phyloP scores from a whole-genome alignment of 2,113 vertebrate species.

The Tilapia sparmanii region DNA sequence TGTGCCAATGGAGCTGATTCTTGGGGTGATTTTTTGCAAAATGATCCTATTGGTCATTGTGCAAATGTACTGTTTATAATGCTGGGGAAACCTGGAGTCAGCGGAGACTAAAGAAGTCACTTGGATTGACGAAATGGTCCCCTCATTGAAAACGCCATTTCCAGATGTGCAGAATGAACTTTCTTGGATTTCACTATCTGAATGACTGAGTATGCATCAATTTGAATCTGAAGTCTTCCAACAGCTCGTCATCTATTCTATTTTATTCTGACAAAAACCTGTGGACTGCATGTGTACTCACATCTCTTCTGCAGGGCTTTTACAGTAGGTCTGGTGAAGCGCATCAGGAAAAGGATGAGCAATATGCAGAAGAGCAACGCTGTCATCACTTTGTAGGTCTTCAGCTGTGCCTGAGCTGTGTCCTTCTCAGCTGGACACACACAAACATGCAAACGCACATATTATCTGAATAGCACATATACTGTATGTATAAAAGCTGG shows the following conservation, averaged over 20 bases:
- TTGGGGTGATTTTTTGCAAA: not conserved
- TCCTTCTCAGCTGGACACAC: not conserved
- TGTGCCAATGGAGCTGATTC: not conserved
- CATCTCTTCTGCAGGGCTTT: slow-evolving; percentile 57
- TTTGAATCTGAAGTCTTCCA: not conserved
- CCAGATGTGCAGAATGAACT: not conserved
- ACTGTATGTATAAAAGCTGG: not conserved
- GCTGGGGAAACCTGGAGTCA: not conserved
- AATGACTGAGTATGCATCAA: not conserved
- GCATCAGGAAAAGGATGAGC: slow-evolving; percentile 42
- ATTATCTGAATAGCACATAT: not conserved
- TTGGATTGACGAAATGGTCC: not conserved
- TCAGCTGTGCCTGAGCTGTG: slow-evolving; percentile 34
- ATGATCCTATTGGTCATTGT: not conserved
- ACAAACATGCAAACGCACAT: not conserved
- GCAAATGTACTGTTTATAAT: not conserved
- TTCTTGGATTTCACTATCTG: not conserved
- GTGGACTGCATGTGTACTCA: slow-evolving; percentile 29
- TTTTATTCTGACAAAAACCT: not conserved
- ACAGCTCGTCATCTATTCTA: not conserved
- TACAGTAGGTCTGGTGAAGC: slow-evolving; percentile 46
- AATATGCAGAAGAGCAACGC: slow-evolving; percentile 50
- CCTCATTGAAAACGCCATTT: not conserved
- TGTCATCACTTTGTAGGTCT: slow-evolving; percentile 47
- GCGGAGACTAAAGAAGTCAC: not conserved